Base-by-base conservation (phyloP, 1,140 invertebrate species). In the Dinothrombium tinctorium region DNA sequence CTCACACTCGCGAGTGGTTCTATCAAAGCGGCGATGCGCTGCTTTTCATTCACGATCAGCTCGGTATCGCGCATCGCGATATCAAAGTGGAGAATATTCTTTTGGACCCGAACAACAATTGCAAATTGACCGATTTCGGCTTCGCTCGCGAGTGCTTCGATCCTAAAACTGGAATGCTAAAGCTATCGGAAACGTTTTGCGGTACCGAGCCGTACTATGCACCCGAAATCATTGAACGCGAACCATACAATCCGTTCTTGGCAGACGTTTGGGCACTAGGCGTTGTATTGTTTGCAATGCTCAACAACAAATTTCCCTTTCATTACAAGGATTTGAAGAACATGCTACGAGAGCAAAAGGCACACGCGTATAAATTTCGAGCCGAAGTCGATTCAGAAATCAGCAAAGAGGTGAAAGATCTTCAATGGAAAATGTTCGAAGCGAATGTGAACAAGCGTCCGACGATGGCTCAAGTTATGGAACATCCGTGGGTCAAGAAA, bases 351-450 rank as follows among this genome's bases (percentile, higher is more conserved):
- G 53, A 58, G 36, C 60, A 62, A 20, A 26, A 32, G 25, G 36
- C 26, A 15, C 23, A 33, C 14, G n/a, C 26, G 5, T 31, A 42
- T 21, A 37, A 38, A 15, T 37, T 46, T 15, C 2, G 32, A 26
- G 7, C 40, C 15, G 19, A 28, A 15, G 22, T 40, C 21, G 39
- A 40, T 20, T 14, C 20, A 9, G 7, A 33, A 11, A 22, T 21
- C 6, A 17, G 12, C 20, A 33, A 40, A 19, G 39, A 40, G 12
- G 17, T n/a, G 15, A 40, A 78, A 58, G 68, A 65, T 11, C 67
- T 81, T 11, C 71, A 81, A 5, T 63, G 67, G 3, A 69, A 72
- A 39, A 72, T 83, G 45, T 56, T 83, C 6, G 77, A 83, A 53
- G 77, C 78, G 0, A 74, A 81, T 49, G 67, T 79, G 21, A 73